Evolutionary conservation across 2,888 invertebrate species (phyloP), one percentile per base, ranked within the genome.

Genomic region (Xiphydria camelus): DNA sequence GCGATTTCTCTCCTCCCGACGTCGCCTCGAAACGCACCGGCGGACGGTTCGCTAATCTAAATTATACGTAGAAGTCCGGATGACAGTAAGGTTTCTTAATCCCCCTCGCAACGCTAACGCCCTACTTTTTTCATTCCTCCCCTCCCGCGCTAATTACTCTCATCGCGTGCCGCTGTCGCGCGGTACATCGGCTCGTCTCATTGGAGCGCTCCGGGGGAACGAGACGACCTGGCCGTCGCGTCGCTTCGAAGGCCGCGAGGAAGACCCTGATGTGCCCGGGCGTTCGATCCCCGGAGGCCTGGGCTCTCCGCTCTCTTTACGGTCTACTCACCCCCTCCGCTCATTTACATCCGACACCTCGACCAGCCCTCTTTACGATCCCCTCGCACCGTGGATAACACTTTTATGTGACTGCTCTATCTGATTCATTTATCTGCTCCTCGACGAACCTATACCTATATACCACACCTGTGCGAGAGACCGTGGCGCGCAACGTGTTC

Each of bases 31-130:
- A 6, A n/a, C 23, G 23, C n/a, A n/a, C n/a, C n/a, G n/a, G n/a
- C n/a, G n/a, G n/a, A n/a, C n/a, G n/a, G n/a, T n/a, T n/a, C n/a
- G n/a, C n/a, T 14, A 63, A 68, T 69, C 63, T 57, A 65, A 44
- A 70, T 71, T 68, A 66, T 48, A 53, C 45, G 45, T 61, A 47
- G 48, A 55, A 45, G 52, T 58, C 54, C 45, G 48, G 49, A 58
- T 57, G 57, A 44, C 60, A 53, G 50, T 70, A 69, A 50, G 72
- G 72, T 61, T 72, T 73, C 72, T 70, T 73, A 71, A 72, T 73
- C 70, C 67, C 57, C 62, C 54, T 53, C 47, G 61, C 59, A 68
- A 65, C 65, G 58, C 58, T 63, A 56, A 59, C 66, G 72, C 58
- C 70, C 72, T 70, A 73, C 62, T 71, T 73, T 61, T 17, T 17